Base-by-base conservation (phyloP, 2,797 vertebrate genomes). In the Cuniculus paca region DNA sequence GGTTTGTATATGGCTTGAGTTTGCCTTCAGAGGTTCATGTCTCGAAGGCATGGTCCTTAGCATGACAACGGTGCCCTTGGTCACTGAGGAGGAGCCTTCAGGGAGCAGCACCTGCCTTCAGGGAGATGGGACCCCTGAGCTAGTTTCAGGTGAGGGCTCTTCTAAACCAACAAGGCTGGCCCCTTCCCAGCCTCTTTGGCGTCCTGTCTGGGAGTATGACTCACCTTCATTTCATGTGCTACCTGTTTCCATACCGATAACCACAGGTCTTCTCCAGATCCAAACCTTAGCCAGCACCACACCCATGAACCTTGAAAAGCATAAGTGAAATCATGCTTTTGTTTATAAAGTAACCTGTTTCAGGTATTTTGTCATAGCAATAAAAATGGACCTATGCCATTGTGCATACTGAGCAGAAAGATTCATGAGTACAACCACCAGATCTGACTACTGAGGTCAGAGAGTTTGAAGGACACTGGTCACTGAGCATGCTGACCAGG, bases 141-240 rank as follows among this genome's bases (percentile, higher is more conserved):
- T 5, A 36, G 22, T 48, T 17, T 39, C 6, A 6, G 4, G 42
- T 26, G 6, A 68, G 20, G 28, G 13, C 45, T 61, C 3, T 34
- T 48, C 31, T 31, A 20, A 56, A n/a, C 8, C 14, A 39, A 28
- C 8, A 52, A 16, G 6, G 17, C 11, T 12, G 5, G 6, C 3
- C 9, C 5, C 14, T 22, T 5, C 19, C 13, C 56, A 0, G 22
- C 31, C 8, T 6, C 16, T 34, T 7, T 5, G 26, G 13, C 5
- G 34, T 48, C 42, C 42, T 19, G 26, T 39, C 34, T 14, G 2
- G 7, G 28, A 10, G 11, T 16, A 0, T 50, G 17, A 70, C 3
- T 42, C 2, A 9, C 31, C 28, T 2, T 34, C 36, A 63, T 24
- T 39, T 8, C 22, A 2, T 42, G 17, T 14, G 11, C 7, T 42